Evolutionary conservation across 2,888 invertebrate species (phyloP).

Genomic region (Temnothorax ravouxi): DNA sequence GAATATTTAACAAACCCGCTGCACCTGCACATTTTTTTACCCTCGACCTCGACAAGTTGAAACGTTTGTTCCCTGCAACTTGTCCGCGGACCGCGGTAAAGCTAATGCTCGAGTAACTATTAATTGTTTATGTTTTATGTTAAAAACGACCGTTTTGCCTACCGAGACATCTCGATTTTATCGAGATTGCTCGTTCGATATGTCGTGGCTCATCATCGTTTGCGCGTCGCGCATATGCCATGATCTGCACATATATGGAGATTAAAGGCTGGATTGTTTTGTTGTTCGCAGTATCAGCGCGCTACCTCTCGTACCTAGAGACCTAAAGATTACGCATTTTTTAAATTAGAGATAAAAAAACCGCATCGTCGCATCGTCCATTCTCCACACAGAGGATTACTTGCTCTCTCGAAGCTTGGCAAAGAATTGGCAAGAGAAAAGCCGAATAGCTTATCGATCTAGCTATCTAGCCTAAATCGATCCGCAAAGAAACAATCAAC

Average conservation of each 20-base stretch:
- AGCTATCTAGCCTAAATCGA: not conserved
- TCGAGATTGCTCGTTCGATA: not conserved
- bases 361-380: not conserved
- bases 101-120: not conserved
- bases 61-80: not conserved
- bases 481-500: not conserved
- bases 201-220: not conserved
- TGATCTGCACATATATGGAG: not conserved
- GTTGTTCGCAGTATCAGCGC: constrained; percentile 18
- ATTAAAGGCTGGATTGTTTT: constrained; percentile 26
- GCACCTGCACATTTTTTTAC: not conserved
- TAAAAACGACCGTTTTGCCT: not conserved
- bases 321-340: constrained; percentile 23
- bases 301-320: not conserved
- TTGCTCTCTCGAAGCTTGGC: not conserved
- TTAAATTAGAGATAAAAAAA: constrained; percentile 15
- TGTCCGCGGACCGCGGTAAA: not conserved
- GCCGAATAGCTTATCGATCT: not conserved
- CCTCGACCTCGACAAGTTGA: not conserved
- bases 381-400: not conserved
- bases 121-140: no score
- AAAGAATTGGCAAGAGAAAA: constrained; percentile 20
- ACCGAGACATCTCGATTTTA: not conserved
- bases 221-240: not conserved
- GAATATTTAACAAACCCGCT: not conserved